phyloP scores from a whole-genome alignment of 2,797 vertebrate species.

The Phylloscopus collybita region DNA sequence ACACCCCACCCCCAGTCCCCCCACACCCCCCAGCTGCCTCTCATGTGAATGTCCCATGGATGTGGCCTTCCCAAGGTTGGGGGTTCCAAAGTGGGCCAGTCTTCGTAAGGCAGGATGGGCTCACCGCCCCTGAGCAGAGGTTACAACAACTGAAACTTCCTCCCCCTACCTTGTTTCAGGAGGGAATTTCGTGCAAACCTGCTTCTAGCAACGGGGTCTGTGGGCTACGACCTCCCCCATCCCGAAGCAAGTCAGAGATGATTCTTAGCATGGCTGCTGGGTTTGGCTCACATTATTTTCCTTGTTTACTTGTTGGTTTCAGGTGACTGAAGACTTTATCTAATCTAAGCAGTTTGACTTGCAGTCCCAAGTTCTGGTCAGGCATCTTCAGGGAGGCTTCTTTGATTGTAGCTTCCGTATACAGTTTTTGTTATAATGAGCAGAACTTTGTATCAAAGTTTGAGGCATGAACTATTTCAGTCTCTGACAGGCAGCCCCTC shows the following conservation, averaged over 20 bases:
- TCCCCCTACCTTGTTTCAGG: accelerated
- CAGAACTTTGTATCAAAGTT: background rate
- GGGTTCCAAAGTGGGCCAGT: background rate
- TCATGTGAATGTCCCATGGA: accelerated
- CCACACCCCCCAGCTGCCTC: background rate
- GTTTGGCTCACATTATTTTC: background rate
- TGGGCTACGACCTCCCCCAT: accelerated
- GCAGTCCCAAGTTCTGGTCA: background rate
- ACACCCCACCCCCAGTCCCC: too few species aligned
- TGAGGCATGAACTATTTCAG: background rate
- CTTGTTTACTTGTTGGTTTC: background rate
- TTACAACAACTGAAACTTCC: background rate
- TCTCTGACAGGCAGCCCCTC: background rate
- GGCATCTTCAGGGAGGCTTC: background rate
- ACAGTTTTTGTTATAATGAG: background rate
- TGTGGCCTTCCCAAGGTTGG: background rate
- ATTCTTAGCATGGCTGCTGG: accelerated
- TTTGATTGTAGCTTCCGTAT: background rate
- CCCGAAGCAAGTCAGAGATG: accelerated
- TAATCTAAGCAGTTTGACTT: background rate
- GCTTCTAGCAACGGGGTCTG: background rate
- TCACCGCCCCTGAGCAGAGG: background rate
- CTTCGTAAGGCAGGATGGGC: background rate
- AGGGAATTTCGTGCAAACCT: background rate
- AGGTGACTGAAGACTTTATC: background rate